Base-by-base conservation (phyloP, 92 coral and sea anemone genomes). In the Siderastrea radians region DNA sequence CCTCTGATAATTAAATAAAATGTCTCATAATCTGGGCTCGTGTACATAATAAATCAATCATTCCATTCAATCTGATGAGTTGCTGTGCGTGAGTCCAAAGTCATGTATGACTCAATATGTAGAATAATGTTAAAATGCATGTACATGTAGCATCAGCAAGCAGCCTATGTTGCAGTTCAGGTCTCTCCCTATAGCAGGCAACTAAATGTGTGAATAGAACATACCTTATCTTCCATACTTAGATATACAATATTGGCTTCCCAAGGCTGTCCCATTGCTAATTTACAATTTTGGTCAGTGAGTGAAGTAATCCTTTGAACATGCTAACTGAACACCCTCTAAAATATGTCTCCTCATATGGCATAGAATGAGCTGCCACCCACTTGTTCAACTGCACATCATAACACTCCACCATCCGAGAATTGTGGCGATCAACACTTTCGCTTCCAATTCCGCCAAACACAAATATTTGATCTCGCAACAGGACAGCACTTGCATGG, bases 391-490 rank as follows among this genome's bases (percentile, higher is more conserved):
- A 81, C 76, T 95, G 65, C 47, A 93, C 68, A 59, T 83, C 85
- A 58, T 95, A 95, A 82, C 98, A 93, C 77, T 95, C 98, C 69
- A 95, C 98, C 68, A 90, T 86, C 75, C 85, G 89, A 15, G 86
- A 71, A 46, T 79, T 68, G 16, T 90, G 93, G 52, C 76, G 76
- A 15, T 90, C 89, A 26, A 86, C 74, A 54, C 87, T 95, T 49
- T 90, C 92, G 75, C 87, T 85, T 16, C 98, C 98, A 83, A 88
- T 93, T 47, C 96, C 98, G 1, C 98, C 98, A 68, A 95, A 86
- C 53, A 95, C 94, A 72, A 80, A 93, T 43, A 95, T 68, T 62
- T 84, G 85, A 90, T 81, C 94, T 9, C 93, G 91, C 72, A 95
- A 50, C 70, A 95, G 78, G 64, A 90, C 91, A 9, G 98, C 98